Evolutionary conservation across 2,888 invertebrate species (phyloP).

Genomic region (Synergus gifuensis): DNA sequence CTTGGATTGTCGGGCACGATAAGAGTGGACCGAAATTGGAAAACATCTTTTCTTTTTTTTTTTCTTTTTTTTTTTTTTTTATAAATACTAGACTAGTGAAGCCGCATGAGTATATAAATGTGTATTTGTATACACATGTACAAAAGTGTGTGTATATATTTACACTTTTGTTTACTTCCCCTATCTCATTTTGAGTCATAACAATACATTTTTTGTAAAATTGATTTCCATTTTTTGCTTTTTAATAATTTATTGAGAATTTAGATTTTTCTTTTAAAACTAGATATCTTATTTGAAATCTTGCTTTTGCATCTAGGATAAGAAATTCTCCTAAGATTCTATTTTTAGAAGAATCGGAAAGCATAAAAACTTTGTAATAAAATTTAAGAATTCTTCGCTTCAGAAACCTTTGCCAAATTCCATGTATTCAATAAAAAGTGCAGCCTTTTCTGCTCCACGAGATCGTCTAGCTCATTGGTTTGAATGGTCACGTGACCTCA

Average conservation of each 20-base stretch:
- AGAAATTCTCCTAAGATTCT: too few species aligned
- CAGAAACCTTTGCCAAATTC: background rate
- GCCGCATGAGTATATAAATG: background rate
- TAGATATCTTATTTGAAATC: too few species aligned
- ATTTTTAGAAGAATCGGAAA: too few species aligned
- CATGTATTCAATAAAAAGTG: background rate
- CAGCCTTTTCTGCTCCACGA: background rate
- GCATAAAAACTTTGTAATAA: background rate
- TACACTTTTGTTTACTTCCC: background rate
- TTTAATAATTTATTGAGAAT: too few species aligned
- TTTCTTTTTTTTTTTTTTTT: slow-evolving; percentile 40
- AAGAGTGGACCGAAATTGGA: slow-evolving; percentile 61
- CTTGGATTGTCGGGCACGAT: slow-evolving; percentile 59
- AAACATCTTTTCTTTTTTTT: slow-evolving; percentile 54
- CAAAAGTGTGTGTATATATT: background rate
- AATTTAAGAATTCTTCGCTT: background rate
- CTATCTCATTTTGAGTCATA: background rate
- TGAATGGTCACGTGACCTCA: slow-evolving; percentile 23
- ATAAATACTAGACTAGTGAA: background rate
- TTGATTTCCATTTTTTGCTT: too few species aligned
- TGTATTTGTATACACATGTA: too few species aligned
- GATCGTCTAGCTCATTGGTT: slow-evolving; percentile 2
- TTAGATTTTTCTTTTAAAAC: too few species aligned
- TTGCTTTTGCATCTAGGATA: too few species aligned
- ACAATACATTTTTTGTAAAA: too few species aligned